These are phyloP conservation scores for Rotaria magnacalcarata DNA, from an alignment of 2,888 invertebrate genomes.

Conservation along the genomic window DNA sequence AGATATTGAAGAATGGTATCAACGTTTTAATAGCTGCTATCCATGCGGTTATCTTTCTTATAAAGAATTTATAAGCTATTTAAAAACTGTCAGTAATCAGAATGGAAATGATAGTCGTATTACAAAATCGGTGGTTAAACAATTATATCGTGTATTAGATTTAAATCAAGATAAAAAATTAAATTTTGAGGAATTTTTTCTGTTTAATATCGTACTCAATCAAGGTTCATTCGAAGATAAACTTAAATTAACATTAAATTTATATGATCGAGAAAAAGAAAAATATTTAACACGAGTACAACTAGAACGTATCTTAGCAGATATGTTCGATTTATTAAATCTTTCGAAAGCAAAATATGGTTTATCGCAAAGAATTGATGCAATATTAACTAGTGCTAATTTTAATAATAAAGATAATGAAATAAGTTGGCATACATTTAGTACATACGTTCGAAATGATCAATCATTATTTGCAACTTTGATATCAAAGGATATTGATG, in stretches of 20 bases:
- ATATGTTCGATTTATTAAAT: background rate
- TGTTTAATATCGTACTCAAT: background rate
- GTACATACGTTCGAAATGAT: background rate
- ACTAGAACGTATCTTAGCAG: background rate
- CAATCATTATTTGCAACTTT: background rate
- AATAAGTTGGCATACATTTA: background rate
- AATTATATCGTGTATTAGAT: background rate
- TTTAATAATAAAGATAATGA: background rate
- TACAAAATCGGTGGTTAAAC: background rate
- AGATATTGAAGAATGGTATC: too few relatives aligned
- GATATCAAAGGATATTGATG: background rate
- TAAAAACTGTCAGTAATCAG: background rate
- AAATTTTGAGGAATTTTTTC: background rate
- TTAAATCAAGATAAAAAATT: background rate
- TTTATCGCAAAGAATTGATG: background rate
- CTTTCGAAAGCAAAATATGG: background rate
- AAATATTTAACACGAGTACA: background rate
- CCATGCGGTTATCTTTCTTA: too few relatives aligned
- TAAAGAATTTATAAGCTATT: background rate
- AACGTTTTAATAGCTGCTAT: too few relatives aligned
- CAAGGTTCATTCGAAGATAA: background rate
- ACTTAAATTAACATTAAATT: background rate
- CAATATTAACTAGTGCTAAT: background rate
- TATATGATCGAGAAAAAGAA: background rate
- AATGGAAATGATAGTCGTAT: background rate